phyloP scores from a whole-genome alignment of 2,888 invertebrate species.

The Petrophora chlorosata region DNA sequence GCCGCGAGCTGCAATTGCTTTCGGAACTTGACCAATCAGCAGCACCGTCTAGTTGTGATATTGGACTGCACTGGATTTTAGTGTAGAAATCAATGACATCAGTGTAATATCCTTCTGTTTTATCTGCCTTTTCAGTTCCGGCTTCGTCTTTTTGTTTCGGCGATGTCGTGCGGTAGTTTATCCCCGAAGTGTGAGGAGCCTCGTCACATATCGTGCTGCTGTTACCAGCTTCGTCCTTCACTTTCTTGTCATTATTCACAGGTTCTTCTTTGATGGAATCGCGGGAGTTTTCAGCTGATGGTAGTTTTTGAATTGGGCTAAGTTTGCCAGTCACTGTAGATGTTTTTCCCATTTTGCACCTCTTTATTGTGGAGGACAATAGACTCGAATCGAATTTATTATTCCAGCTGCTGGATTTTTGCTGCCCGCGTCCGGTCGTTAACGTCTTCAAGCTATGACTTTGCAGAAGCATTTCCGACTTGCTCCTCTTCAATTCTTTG shows the following conservation, averaged over 20 bases:
- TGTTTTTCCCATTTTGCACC: constrained; percentile 85
- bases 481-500: constrained; percentile 86
- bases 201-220: constrained; percentile 62
- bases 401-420: constrained; percentile 88
- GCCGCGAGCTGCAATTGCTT: constrained; percentile 76
- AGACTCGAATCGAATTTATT: constrained; percentile 87
- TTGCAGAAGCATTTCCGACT: constrained; percentile 85
- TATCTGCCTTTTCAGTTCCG: constrained; percentile 62
- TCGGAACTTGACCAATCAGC: constrained; percentile 86
- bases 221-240: constrained; percentile 58
- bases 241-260: constrained; percentile 59
- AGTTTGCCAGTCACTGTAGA: constrained; percentile 73
- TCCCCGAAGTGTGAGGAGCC: constrained; percentile 71
- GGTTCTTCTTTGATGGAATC: constrained; percentile 70
- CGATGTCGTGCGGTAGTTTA: constrained; percentile 69
- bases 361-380: constrained; percentile 85
- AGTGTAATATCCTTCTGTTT: constrained; percentile 72
- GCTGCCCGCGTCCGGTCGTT: constrained; percentile 83
- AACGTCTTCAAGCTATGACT: constrained; percentile 76
- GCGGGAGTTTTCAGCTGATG: constrained; percentile 57
- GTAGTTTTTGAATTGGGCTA: constrained; percentile 67
- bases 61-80: constrained; percentile 81
- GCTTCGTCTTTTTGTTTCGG: constrained; percentile 71
- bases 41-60: constrained; percentile 88
- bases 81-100: constrained; percentile 82